Percentiles rank a stretch among this genome's conserved stretches.
phyloP scores from a whole-genome alignment of 2,113 vertebrate species.

The Cinclus cinclus region DNA sequence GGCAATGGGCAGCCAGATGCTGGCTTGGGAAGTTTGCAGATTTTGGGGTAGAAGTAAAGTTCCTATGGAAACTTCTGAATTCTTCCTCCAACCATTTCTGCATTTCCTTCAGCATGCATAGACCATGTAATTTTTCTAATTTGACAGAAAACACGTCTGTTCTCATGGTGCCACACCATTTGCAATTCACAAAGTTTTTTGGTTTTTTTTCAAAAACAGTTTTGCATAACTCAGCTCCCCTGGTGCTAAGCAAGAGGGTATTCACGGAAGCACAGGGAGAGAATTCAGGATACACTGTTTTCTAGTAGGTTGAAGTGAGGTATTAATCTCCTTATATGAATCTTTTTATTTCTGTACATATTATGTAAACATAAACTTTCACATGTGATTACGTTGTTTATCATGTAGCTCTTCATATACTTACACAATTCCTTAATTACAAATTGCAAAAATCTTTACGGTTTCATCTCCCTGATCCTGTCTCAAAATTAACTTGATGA shows the following conservation, averaged over 20 bases:
- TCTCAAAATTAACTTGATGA: constrained; percentile 1
- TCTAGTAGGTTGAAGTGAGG: neutral
- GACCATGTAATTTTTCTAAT: neutral
- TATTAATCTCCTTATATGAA: neutral
- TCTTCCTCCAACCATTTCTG: neutral
- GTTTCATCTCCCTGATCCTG: neutral
- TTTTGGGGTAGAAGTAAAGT: neutral
- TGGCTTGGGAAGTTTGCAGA: neutral
- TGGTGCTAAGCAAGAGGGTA: neutral
- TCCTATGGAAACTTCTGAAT: neutral
- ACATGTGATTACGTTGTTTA: neutral
- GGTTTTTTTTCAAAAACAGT: neutral
- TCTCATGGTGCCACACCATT: neutral
- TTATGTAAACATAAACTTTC: constrained; percentile 31
- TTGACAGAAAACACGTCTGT: neutral
- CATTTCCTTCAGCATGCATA: neutral
- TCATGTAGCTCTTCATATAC: neutral
- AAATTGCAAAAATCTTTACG: constrained; percentile 35
- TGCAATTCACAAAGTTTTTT: neutral
- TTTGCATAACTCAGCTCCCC: neutral
- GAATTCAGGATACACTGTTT: neutral
- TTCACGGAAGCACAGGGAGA: neutral
- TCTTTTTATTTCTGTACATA: neutral
- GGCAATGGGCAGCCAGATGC: neutral
- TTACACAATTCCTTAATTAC: constrained; percentile 39